Evolutionary conservation across 1,140 invertebrate genomes (phyloP), one percentile per base, ranked within the genome.

Genomic region (Eubasilissa regina): DNA sequence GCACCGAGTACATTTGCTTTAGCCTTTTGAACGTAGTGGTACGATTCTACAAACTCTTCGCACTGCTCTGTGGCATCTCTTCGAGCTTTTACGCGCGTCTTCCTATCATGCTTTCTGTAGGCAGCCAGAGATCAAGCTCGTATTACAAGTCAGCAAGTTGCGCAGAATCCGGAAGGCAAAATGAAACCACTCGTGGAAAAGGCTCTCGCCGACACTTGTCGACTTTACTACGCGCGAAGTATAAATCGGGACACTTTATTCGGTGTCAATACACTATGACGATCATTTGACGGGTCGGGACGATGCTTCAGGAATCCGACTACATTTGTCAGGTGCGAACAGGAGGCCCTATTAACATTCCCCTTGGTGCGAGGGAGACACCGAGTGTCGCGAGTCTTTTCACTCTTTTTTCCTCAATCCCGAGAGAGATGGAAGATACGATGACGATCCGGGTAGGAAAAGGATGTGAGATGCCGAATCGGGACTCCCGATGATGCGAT

Each of bases 401-500:
- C 77, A 76, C 64, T 81, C 75, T 79, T 80, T 83, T 81, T 79
- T 83, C 77, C 77, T 70, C 74, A 70, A 55, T 56, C 51, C 47
- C 19, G 75, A 80, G 47, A 60, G 72, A 76, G 73, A 75, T 76
- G 45, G 15, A 47, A 19, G n/a, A 74, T 35, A 44, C 70, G 62
- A 21, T 58, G 56, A 62, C 53, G 55, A 17, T 48, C 12, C 47
- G 60, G 11, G 68, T 10, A 15, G 10, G 77, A 79, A 53, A 51
- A 43, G 56, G 81, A 81, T 73, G 77, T 44, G 51, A 72, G 77
- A 80, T 53, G 64, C 81, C 81, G 76, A 80, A 83, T 81, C 81
- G 79, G 79, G 79, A 81, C 80, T 83, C 81, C 81, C 77, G 79
- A 66, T 81, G 79, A 80, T 80, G 81, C 76, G 60, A 70, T 76